These are phyloP conservation scores for Petromus typicus DNA, from an alignment of 2,113 vertebrate species.

Conservation along the genomic window DNA sequence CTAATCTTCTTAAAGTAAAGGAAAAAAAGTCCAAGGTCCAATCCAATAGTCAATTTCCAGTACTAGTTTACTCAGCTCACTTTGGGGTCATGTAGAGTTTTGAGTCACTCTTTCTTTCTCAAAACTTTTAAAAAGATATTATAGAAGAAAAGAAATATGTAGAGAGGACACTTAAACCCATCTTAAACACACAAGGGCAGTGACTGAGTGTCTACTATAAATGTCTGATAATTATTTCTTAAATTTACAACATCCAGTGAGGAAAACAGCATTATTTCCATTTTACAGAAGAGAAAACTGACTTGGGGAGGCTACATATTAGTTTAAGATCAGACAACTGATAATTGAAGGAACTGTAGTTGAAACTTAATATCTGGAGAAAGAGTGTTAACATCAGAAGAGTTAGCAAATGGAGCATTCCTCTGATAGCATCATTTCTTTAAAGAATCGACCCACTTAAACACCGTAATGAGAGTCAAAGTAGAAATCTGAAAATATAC, in stretches of 20 bases:
- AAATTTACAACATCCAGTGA: neutral
- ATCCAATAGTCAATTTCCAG: neutral
- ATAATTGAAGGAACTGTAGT: neutral
- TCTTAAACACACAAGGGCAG: neutral
- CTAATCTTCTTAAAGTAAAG: neutral
- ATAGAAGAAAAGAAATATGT: neutral
- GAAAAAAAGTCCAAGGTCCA: neutral
- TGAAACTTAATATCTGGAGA: neutral
- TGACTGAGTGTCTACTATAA: neutral
- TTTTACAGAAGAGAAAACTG: slow-evolving; percentile 41
- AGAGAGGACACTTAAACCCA: neutral
- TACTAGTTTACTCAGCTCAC: neutral
- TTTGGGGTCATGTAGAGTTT: neutral
- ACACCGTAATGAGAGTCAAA: slow-evolving; percentile 26
- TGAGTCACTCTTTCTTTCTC: slow-evolving; percentile 4
- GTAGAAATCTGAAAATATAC: neutral
- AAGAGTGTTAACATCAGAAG: neutral
- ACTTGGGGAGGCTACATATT: neutral
- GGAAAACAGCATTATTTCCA: neutral
- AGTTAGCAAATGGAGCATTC: neutral
- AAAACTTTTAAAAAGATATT: neutral
- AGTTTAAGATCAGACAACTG: neutral
- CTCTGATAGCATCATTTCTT: neutral
- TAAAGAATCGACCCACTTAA: slow-evolving; percentile 4
- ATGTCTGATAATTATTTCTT: neutral